Conservation (phyloP, 2,888 invertebrate genomes). For the Anthophora plumipes region DNA sequence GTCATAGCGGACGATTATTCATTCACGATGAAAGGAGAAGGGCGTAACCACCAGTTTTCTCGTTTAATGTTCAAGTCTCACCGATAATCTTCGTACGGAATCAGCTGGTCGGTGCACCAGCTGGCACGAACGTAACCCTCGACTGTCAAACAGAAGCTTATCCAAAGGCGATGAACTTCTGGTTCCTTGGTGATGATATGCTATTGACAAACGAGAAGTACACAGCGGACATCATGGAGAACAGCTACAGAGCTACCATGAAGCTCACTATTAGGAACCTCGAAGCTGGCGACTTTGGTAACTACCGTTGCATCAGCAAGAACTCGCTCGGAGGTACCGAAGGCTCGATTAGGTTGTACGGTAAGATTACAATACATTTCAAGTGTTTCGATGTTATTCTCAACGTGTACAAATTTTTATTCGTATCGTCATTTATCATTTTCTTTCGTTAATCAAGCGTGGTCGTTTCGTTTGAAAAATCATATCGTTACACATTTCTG, state of each 20-base stretch:
- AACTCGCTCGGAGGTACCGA: slow-evolving; percentile 97
- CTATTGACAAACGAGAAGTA: slow-evolving; percentile 95
- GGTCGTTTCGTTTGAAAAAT: too few species aligned
- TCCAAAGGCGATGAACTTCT: slow-evolving; percentile 96
- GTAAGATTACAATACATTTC: slow-evolving; percentile 85
- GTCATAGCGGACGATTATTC: slow-evolving; percentile 1
- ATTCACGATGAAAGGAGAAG: neutral
- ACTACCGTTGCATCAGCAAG: slow-evolving; percentile 96
- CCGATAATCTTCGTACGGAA: slow-evolving; percentile 98
- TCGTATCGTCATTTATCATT: too few species aligned
- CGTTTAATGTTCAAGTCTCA: slow-evolving; percentile 88
- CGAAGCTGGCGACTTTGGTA: slow-evolving; percentile 94
- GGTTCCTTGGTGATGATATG: slow-evolving; percentile 96
- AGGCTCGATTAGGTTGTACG: slow-evolving; percentile 95
- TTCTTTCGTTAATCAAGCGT: neutral
- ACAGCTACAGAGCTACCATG: slow-evolving; percentile 96
- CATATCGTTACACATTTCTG: too few species aligned
- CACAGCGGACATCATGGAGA: slow-evolving; percentile 92
- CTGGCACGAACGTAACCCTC: slow-evolving; percentile 95
- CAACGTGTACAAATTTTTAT: too few species aligned
- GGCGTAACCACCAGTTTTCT: neutral
- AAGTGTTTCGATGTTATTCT: too few species aligned
- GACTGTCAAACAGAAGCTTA: slow-evolving; percentile 97
- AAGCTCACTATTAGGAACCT: slow-evolving; percentile 94
- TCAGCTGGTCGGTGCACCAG: slow-evolving; percentile 96